Conservation (phyloP, 2,797 vertebrate species). For the Sebastes iracundus region DNA sequence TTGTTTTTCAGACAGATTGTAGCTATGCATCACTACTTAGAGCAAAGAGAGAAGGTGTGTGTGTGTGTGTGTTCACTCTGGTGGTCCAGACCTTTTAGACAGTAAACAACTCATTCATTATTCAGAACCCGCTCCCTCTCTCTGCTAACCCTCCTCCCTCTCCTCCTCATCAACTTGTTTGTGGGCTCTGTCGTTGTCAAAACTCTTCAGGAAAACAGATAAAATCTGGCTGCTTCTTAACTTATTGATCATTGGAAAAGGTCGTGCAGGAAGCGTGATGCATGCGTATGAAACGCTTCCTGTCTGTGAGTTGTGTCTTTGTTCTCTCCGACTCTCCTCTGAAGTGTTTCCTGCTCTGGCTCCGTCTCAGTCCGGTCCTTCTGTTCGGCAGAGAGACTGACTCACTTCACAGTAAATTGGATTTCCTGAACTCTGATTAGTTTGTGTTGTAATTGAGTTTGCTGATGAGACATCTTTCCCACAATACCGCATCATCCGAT, state of each 20-base stretch:
- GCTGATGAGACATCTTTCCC: not conserved
- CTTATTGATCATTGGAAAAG: slow-evolving; percentile 25
- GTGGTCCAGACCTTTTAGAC: slow-evolving; percentile 35
- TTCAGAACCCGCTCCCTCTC: slow-evolving; percentile 19
- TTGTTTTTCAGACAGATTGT: slow-evolving; percentile 23
- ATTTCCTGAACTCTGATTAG: slow-evolving; percentile 48
- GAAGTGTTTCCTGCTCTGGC: slow-evolving; percentile 17
- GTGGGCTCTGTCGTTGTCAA: slow-evolving; percentile 5
- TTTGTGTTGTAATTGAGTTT: slow-evolving; percentile 42
- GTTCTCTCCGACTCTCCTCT: slow-evolving; percentile 7
- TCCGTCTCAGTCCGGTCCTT: not conserved
- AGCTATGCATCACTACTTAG: not conserved
- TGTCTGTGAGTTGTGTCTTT: not conserved
- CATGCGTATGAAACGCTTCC: slow-evolving; percentile 3
- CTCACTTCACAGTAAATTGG: slow-evolving; percentile 44
- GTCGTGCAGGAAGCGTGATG: not conserved
- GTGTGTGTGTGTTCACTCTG: not conserved
- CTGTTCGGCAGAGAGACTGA: not conserved
- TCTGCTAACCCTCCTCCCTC: not conserved
- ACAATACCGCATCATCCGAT: not conserved
- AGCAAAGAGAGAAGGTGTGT: not conserved
- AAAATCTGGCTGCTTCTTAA: not conserved
- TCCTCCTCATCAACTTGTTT: not conserved
- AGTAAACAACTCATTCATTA: slow-evolving; percentile 54
- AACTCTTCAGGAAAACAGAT: not conserved